Conservation (phyloP, 2,888 invertebrate species). For the Beris morrisii region DNA sequence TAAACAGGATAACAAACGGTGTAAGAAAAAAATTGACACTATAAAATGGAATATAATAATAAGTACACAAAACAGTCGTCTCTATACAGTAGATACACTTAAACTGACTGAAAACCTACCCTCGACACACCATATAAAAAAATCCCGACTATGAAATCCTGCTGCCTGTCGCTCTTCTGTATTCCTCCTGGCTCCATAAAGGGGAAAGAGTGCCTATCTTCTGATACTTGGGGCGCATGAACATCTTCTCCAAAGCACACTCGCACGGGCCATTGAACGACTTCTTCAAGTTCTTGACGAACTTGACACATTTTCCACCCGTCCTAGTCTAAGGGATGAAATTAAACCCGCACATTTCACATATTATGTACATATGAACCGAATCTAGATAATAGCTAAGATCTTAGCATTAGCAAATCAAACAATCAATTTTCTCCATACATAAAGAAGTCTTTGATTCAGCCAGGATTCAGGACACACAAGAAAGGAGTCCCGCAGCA, state of each 20-base stretch:
- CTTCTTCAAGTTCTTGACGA: conserved; percentile 30
- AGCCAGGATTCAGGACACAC: too few species aligned
- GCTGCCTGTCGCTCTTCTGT: too few species aligned
- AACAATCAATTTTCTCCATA: too few species aligned
- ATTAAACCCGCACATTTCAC: not conserved
- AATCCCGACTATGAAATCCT: too few species aligned
- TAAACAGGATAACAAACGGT: conserved; percentile 19
- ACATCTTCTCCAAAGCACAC: conserved; percentile 23
- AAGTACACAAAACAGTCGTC: conserved; percentile 23
- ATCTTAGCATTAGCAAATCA: too few species aligned
- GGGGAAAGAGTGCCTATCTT: conserved; percentile 9
- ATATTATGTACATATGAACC: too few species aligned
- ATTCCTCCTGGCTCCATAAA: too few species aligned
- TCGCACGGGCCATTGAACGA: conserved; percentile 26
- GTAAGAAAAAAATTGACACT: conserved; percentile 25
- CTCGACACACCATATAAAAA: too few species aligned
- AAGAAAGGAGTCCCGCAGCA: too few species aligned
- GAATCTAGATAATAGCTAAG: too few species aligned
- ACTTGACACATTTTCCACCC: conserved; percentile 25
- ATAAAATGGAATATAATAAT: conserved; percentile 14
- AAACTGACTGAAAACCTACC: conserved; percentile 17
- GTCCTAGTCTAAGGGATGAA: conserved; percentile 1
- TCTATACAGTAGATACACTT: conserved; percentile 26
- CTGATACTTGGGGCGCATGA: conserved; percentile 18
- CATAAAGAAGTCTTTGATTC: too few species aligned